Percentiles rank a stretch among this genome's conserved stretches.
Evolutionary conservation across 2,888 invertebrate genomes (phyloP).

Genomic region (Caenorhabditis auriculariae): DNA sequence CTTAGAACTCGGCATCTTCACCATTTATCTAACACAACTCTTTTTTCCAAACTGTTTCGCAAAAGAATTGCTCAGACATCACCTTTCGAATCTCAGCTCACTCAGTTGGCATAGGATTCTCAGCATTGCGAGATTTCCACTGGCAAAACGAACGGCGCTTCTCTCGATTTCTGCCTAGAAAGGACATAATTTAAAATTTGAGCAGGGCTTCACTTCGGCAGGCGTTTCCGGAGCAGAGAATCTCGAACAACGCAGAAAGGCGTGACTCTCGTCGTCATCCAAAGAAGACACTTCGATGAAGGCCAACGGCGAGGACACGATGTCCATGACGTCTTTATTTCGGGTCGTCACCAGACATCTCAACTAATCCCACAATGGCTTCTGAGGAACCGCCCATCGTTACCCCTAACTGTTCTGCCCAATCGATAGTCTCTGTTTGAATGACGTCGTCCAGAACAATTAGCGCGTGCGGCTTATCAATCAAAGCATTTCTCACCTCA

Average conservation of each 20-base stretch:
- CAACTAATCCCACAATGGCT: too few species aligned
- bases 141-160: too few species aligned
- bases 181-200: too few species aligned
- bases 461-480: conserved; percentile 31
- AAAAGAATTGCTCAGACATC: too few species aligned
- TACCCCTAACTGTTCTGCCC: conserved; percentile 29
- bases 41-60: too few species aligned
- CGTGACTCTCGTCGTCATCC: conserved; percentile 10
- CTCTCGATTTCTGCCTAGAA: too few species aligned
- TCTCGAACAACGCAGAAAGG: too few species aligned
- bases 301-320: conserved; percentile 15
- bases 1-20: too few species aligned
- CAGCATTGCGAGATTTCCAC: conserved; percentile 29
- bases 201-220: too few species aligned
- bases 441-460: conserved; percentile 40
- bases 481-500: conserved; percentile 31
- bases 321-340: conserved; percentile 17
- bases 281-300: conserved; percentile 21
- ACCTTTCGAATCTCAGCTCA: conserved; percentile 1
- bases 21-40: too few species aligned
- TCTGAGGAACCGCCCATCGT: too few species aligned
- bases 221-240: too few species aligned
- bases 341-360: conserved; percentile 29
- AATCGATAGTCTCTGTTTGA: conserved; percentile 27
- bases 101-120: conserved; percentile 19